Evolutionary conservation across 2,888 invertebrate species (phyloP), one percentile per base, ranked within the genome.

Genomic region (Drosophila mimetica): DNA sequence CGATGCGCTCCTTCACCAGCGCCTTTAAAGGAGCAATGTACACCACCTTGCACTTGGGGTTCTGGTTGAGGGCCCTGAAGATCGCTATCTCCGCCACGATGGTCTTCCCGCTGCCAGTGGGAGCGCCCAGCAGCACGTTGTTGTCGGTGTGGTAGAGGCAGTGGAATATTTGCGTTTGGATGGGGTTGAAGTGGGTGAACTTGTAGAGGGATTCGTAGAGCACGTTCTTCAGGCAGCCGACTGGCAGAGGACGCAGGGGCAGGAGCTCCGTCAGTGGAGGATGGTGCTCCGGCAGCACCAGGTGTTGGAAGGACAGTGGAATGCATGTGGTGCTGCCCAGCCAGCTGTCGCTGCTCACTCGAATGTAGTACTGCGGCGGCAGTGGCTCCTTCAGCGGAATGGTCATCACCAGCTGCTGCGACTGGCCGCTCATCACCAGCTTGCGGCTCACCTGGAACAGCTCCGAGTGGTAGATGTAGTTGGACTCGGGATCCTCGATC

Each of bases 11-110:
- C 71, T 99, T 94, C 0, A 99, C 99, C 9, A 99, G 93, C 9
- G 99, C 99, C 92, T 99, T 99, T 70, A 99, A 90, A 0, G 99
- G 99, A 0, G 99, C 99, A 77, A 99, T 99, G 90, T 99, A 99
- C 0, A 99, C 98, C 18, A 98, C 96, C 93, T 97, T 97, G 74
- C 95, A 93, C 2, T 94, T 93, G 0, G 97, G 97, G 88, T 96
- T 94, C 67, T 95, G 93, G 71, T 95, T 95, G 85, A 99, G 97
- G 0, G 98, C 95, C 54, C 98, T 93, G 88, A 99, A 97, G 93
- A 99, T 98, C 41, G 99, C 99, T 25, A 99, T 94, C 92, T 99
- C 99, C 0, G 99, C 99, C 0, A 97, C 98, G 47, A 99, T 97
- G 0, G 99, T 99, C 93, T 99, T 99, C 36, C 99, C 99, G 0